A percentile compares a stretch with the other conserved stretches of the same genome.
Evolutionary conservation across 2,888 invertebrate species (phyloP).

Genomic region (Polydrusus pterygomalis): DNA sequence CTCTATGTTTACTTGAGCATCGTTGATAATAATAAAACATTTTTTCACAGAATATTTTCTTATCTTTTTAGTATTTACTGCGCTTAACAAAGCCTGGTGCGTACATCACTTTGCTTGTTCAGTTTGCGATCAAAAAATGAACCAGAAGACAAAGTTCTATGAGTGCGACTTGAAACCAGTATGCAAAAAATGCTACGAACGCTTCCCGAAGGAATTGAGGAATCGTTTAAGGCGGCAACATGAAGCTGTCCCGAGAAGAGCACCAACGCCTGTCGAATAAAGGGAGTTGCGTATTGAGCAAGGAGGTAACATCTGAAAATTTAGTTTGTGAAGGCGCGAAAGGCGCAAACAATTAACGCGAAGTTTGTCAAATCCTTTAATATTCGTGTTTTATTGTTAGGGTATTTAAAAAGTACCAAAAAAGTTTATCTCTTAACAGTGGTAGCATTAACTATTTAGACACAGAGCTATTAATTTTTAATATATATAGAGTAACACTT

Average conservation of each 20-base stretch:
- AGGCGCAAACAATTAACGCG: no score
- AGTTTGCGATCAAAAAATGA: constrained; percentile 96
- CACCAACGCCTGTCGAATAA: constrained; percentile 58
- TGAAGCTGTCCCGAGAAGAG: constrained; percentile 74
- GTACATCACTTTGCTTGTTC: constrained; percentile 99
- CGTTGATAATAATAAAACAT: no score
- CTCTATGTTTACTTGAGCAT: no score
- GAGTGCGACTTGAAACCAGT: constrained; percentile 99
- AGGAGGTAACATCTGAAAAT: constrained; percentile 10
- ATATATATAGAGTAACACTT: no score
- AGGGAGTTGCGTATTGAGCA: not conserved
- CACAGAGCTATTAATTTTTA: no score
- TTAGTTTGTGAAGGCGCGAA: not conserved
- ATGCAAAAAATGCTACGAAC: constrained; percentile 98
- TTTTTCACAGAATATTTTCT: no score
- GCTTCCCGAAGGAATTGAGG: constrained; percentile 94
- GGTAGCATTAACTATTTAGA: no score
- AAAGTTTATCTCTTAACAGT: not conserved
- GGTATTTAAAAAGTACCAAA: not conserved
- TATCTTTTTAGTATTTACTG: constrained; percentile 88
- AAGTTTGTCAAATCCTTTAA: not conserved
- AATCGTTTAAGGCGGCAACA: constrained; percentile 93
- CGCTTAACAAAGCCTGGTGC: constrained; percentile 99
- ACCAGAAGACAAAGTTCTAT: constrained; percentile 98
- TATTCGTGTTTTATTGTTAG: not conserved